These are phyloP conservation scores for Brachionus koreanus DNA, from an alignment of 1,140 invertebrate species.

Conservation along the genomic window DNA sequence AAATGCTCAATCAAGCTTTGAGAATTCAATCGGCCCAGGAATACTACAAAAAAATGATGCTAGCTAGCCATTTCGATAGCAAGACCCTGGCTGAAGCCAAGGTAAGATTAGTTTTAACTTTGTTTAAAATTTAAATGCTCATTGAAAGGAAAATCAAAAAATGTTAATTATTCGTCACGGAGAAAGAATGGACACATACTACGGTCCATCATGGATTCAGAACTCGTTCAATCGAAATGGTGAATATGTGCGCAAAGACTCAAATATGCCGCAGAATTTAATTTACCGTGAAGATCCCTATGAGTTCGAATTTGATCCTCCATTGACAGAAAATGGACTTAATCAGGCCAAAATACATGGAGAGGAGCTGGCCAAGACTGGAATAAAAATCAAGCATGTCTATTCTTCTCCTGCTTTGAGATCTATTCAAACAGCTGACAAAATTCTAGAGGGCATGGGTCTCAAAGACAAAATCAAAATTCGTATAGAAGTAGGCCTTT, in stretches of 20 bases:
- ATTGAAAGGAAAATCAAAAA: conserved; percentile 33
- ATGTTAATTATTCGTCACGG: conserved; percentile 38
- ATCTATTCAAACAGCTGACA: conserved; percentile 38
- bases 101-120: not conserved
- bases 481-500: conserved; percentile 42
- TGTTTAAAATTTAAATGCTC: not conserved
- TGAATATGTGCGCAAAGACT: conserved; percentile 25
- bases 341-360: conserved; percentile 17
- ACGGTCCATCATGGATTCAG: conserved; percentile 28
- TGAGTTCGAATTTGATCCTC: conserved; percentile 40
- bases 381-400: not conserved
- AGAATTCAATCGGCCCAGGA: not conserved
- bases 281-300: not conserved
- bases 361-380: not conserved
- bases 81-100: not conserved
- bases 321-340: conserved; percentile 40
- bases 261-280: conserved; percentile 33
- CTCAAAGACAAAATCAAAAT: conserved; percentile 23
- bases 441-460: conserved; percentile 43
- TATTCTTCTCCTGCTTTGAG: conserved; percentile 40
- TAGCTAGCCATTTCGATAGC: not conserved
- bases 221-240: conserved; percentile 8
- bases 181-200: conserved; percentile 42
- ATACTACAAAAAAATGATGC: not conserved
- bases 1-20: not conserved